phyloP scores from a whole-genome alignment of 2,888 invertebrate species.

The Himalopsyche tibetana region DNA sequence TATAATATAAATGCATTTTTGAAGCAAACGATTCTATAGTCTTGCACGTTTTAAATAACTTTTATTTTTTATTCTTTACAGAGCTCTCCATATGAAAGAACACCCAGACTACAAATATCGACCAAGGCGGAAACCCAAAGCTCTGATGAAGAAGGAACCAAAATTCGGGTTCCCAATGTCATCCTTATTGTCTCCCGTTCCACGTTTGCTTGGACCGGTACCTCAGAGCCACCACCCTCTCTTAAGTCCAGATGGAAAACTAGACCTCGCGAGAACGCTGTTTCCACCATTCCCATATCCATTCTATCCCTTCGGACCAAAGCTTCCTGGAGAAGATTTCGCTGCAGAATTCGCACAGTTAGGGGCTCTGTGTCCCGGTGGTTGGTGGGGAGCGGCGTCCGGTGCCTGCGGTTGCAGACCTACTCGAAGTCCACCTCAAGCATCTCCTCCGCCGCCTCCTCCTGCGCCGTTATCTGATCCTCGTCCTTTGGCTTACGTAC shows the following conservation, averaged over 20 bases:
- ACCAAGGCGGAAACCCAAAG: conserved; percentile 91
- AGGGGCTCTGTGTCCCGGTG: conserved; percentile 69
- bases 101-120: conserved; percentile 95
- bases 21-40: not conserved
- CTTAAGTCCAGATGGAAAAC: conserved; percentile 76
- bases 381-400: conserved; percentile 70
- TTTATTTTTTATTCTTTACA: conserved; percentile 72
- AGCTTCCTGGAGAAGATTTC: conserved; percentile 77
- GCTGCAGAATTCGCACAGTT: conserved; percentile 84
- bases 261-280: conserved; percentile 81
- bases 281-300: conserved; percentile 85
- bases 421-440: conserved; percentile 72
- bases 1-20: not conserved
- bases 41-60: not conserved
- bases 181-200: conserved; percentile 79
- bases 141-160: conserved; percentile 87
- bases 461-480: conserved; percentile 68
- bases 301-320: conserved; percentile 82
- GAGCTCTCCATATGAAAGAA: conserved; percentile 95
- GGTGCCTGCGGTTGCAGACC: conserved; percentile 76
- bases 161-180: conserved; percentile 84
- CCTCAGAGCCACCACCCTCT: conserved; percentile 76
- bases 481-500: conserved; percentile 80
- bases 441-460: conserved; percentile 69
- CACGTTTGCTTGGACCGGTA: conserved; percentile 74